These are phyloP conservation scores for Ips typographus DNA, from an alignment of 1,140 invertebrate species.

Conservation along the genomic window DNA sequence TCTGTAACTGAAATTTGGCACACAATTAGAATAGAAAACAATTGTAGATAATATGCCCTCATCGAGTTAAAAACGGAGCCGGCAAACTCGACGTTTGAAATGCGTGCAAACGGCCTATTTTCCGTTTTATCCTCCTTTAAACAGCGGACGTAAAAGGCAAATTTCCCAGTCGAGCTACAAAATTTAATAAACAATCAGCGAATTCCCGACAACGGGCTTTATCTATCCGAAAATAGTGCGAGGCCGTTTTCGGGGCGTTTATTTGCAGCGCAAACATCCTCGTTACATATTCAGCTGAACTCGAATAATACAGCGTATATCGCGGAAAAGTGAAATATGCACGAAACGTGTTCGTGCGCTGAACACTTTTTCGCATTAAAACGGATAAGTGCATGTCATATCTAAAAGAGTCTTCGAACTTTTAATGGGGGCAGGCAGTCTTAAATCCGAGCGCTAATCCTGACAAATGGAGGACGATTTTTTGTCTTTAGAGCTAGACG, in stretches of 20 bases:
- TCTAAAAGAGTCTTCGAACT: too few relatives aligned
- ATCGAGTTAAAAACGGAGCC: too few relatives aligned
- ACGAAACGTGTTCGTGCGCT: not conserved
- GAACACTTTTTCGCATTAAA: constrained; percentile 1
- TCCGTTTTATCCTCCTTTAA: too few relatives aligned
- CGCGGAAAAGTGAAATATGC: constrained; percentile 1
- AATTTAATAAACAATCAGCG: constrained; percentile 6
- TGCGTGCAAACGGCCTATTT: too few relatives aligned
- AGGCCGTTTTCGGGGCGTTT: not conserved
- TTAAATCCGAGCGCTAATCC: too few relatives aligned
- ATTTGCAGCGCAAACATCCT: not conserved
- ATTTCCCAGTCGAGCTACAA: not conserved
- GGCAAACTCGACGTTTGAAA: too few relatives aligned
- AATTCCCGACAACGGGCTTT: not conserved
- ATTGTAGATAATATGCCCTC: too few relatives aligned
- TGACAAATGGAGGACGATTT: too few relatives aligned
- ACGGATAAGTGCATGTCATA: not conserved
- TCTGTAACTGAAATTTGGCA: too few relatives aligned
- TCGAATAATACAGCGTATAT: not conserved
- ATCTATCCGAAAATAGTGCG: constrained; percentile 5
- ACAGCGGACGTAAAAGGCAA: not conserved
- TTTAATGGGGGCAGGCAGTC: too few relatives aligned
- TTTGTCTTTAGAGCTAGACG: too few relatives aligned
- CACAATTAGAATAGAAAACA: too few relatives aligned
- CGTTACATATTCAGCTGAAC: constrained; percentile 5